These are phyloP conservation scores for Saccostrea glomerata DNA, from an alignment of 1,140 invertebrate genomes.

Conservation along the genomic window DNA sequence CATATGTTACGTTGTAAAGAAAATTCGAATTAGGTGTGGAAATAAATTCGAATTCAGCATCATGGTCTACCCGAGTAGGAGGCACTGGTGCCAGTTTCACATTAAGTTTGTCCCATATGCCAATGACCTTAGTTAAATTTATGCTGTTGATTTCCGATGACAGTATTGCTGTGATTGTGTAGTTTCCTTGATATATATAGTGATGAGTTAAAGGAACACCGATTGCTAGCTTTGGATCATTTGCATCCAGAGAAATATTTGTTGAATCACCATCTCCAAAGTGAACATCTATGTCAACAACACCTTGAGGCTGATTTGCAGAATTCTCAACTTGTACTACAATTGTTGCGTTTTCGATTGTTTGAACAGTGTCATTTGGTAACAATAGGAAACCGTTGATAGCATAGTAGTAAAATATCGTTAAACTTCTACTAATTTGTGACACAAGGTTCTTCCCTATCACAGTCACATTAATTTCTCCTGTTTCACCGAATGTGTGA, in stretches of 20 bases:
- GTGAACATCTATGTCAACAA: background rate
- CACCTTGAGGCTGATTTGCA: constrained; percentile 11
- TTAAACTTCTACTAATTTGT: background rate
- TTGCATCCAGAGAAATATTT: constrained; percentile 19
- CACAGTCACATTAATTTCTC: constrained; percentile 7
- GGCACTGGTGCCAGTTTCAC: background rate
- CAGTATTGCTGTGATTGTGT: background rate
- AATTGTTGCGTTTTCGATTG: constrained; percentile 27
- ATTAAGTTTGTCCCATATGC: background rate
- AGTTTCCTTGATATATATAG: background rate
- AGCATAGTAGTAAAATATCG: background rate
- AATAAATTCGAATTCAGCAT: background rate
- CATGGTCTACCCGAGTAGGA: constrained; percentile 13
- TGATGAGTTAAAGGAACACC: background rate
- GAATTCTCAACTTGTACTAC: background rate
- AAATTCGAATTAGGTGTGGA: constrained; percentile 22
- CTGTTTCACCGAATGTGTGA: background rate
- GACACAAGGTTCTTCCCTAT: constrained; percentile 10
- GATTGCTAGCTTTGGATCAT: background rate
- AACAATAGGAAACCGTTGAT: background rate
- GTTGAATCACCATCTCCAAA: constrained; percentile 20
- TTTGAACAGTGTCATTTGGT: constrained; percentile 3
- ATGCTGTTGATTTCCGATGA: background rate
- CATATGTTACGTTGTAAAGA: constrained; percentile 3
- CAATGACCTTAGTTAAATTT: constrained; percentile 3